phyloP scores from a whole-genome alignment of 2,113 vertebrate species.

The Eretmochelys imbricata region DNA sequence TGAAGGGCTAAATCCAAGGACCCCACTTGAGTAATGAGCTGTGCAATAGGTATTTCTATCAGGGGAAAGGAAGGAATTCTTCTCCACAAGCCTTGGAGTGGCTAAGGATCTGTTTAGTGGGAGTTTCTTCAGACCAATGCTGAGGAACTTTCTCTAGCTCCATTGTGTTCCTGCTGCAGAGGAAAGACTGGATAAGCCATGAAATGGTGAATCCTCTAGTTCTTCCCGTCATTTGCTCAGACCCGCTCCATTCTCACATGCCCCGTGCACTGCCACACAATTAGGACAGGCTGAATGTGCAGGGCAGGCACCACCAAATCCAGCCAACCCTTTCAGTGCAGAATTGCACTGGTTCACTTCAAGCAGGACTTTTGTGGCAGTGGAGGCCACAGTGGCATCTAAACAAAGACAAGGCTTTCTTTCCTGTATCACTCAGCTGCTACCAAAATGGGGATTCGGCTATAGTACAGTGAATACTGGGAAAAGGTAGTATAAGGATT shows the following conservation, averaged over 20 bases:
- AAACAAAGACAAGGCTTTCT: background rate
- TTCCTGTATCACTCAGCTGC: background rate
- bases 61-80: background rate
- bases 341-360: background rate
- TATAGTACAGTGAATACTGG: background rate
- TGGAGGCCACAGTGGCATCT: rapidly evolving
- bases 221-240: background rate
- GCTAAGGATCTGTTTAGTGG: background rate
- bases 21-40: background rate
- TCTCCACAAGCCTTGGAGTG: background rate
- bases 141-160: background rate
- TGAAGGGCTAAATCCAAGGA: background rate
- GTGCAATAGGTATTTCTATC: background rate
- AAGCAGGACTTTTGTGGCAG: background rate
- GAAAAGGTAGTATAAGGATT: background rate
- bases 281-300: background rate
- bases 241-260: background rate
- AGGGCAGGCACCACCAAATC: background rate
- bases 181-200: background rate
- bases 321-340: background rate
- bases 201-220: background rate
- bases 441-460: background rate
- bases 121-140: background rate
- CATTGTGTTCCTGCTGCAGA: background rate
- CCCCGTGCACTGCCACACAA: background rate